Conservation (phyloP, 2,113 vertebrate species). For the Gadus macrocephalus region DNA sequence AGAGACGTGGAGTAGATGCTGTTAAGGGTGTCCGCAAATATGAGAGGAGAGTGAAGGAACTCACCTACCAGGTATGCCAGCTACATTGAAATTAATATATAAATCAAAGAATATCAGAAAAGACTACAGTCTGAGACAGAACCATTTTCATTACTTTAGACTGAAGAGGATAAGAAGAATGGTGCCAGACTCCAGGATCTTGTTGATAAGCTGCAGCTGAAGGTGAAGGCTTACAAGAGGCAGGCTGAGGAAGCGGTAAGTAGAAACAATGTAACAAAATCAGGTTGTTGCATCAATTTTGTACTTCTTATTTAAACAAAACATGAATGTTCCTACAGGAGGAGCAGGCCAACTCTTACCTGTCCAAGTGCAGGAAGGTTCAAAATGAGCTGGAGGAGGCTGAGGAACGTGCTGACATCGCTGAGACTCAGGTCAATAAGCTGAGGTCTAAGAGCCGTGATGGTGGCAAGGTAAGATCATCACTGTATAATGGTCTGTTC, state of each 20-base stretch:
- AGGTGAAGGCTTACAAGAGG: conserved; percentile 83
- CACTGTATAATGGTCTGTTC: no score
- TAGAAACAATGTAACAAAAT: background rate
- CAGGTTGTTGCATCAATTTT: background rate
- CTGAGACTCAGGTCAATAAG: conserved; percentile 1
- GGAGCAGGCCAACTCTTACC: conserved; percentile 2
- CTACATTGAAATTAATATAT: no score
- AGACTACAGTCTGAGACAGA: no score
- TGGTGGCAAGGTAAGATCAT: background rate
- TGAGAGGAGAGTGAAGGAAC: conserved; percentile 15
- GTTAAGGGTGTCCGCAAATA: conserved; percentile 15
- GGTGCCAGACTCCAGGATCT: conserved; percentile 25
- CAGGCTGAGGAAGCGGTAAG: conserved; percentile 76
- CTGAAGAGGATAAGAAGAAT: conserved; percentile 1
- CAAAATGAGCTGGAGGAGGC: conserved; percentile 1
- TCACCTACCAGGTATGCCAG: conserved; percentile 3
- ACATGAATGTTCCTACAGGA: background rate
- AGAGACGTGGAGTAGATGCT: conserved; percentile 11
- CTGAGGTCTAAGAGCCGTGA: background rate
- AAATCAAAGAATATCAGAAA: no score
- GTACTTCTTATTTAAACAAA: background rate
- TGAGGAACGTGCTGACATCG: conserved; percentile 2
- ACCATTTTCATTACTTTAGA: background rate
- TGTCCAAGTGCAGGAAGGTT: conserved; percentile 2
- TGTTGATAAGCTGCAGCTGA: conserved; percentile 71